Percentiles rank a stretch among this genome's conserved stretches.
Evolutionary conservation across 2,888 invertebrate genomes (phyloP).

Genomic region (Euclidia mi): DNA sequence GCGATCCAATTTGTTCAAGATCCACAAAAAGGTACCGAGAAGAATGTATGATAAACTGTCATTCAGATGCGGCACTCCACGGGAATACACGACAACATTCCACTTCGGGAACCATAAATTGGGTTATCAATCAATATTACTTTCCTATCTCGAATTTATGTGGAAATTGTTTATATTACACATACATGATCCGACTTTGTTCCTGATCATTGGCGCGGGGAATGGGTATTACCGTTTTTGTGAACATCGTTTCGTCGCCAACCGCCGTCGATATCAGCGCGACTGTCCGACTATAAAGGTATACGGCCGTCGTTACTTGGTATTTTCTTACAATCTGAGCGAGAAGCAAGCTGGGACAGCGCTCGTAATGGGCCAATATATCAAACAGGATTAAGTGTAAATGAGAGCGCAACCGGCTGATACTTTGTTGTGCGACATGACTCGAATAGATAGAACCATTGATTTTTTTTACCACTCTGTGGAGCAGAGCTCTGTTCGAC

Average conservation of each 20-base stretch:
- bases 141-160: conserved; percentile 68
- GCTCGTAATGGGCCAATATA: conserved; percentile 86
- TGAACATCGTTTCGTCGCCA: conserved; percentile 34
- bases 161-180: conserved; percentile 61
- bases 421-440: conserved; percentile 80
- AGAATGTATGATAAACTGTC: conserved; percentile 67
- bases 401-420: conserved; percentile 80
- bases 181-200: conserved; percentile 57
- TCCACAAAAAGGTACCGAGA: conserved; percentile 60
- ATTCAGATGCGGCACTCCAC: conserved; percentile 59
- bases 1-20: conserved; percentile 70
- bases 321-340: conserved; percentile 82
- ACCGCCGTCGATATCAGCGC: conserved; percentile 48
- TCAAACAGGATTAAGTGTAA: conserved; percentile 87
- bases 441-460: conserved; percentile 73
- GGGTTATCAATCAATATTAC: conserved; percentile 78
- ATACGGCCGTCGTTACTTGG: conserved; percentile 57
- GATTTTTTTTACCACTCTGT: conserved; percentile 60
- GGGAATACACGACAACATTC: conserved; percentile 51
- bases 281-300: conserved; percentile 68
- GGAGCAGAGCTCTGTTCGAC: conserved; percentile 14
- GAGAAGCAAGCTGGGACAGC: conserved; percentile 76
- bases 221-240: conserved; percentile 51
- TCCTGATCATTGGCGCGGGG: conserved; percentile 50
- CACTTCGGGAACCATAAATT: conserved; percentile 66